phyloP scores from a whole-genome alignment of 2,888 invertebrate genomes.

The Ophraella communa region DNA sequence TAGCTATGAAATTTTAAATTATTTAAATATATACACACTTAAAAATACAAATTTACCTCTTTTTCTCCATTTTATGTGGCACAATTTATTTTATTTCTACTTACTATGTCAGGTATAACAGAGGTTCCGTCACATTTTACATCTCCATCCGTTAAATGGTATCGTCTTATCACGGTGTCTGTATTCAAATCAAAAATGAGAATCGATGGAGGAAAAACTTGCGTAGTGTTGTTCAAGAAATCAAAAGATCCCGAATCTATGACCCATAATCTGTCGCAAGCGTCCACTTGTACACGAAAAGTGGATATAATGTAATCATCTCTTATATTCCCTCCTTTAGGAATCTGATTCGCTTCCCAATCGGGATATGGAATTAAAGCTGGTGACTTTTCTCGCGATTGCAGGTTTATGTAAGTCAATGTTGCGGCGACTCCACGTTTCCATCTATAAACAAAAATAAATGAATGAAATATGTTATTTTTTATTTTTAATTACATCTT shows the following conservation, averaged over 20 bases:
- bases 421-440: slow-evolving; percentile 73
- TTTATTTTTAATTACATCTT: no score
- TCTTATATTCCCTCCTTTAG: slow-evolving; percentile 61
- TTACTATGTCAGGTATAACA: slow-evolving; percentile 76
- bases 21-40: no score
- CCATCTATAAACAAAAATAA: slow-evolving; percentile 58
- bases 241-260: slow-evolving; percentile 80
- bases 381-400: slow-evolving; percentile 65
- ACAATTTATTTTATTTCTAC: slow-evolving; percentile 49
- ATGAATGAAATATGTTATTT: not conserved
- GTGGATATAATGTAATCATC: slow-evolving; percentile 73
- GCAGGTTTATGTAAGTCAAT: slow-evolving; percentile 71
- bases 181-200: slow-evolving; percentile 78
- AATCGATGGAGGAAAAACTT: slow-evolving; percentile 68
- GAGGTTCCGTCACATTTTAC: slow-evolving; percentile 77
- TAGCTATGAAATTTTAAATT: no score
- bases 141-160: slow-evolving; percentile 72
- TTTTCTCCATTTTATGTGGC: not conserved
- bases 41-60: no score
- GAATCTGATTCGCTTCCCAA: slow-evolving; percentile 79
- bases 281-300: slow-evolving; percentile 75
- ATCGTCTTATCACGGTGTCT: slow-evolving; percentile 72
- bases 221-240: slow-evolving; percentile 71
- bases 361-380: slow-evolving; percentile 76
- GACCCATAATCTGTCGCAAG: slow-evolving; percentile 82